Base-by-base conservation (phyloP, 2,113 vertebrate genomes). In the Upupa epops region DNA sequence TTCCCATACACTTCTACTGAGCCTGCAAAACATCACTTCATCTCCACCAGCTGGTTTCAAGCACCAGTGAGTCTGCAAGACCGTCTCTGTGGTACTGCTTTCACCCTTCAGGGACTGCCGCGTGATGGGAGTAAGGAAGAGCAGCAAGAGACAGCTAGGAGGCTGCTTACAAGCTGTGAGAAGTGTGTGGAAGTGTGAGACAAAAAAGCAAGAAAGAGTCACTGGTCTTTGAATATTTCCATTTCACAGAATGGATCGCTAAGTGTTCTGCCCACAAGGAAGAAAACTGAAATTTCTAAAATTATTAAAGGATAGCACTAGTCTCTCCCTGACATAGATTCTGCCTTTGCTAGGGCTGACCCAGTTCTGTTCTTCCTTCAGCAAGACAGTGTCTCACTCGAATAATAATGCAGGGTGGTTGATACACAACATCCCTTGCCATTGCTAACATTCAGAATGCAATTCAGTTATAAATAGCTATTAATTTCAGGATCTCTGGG, bases 381-480 rank as follows among this genome's bases (percentile, higher is more conserved):
- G 54, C 6, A 2, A 68, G 58, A 40, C 37, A 45, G 24, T 28
- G 15, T 82, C 49, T 90, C 32, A 10, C 49, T 45, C 51, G 76
- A 88, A 83, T 72, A 88, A 58, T 19, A 73, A 26, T 61, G 22
- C 28, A 17, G 16, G 46, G 89, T 59, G 46, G 64, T 73, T 89
- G 16, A 28, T 70, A 69, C 25, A 49, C 22, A n/a, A n/a, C 0
- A 1, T 89, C 70, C 77, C 49, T 84, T 84, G 73, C n/a, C 61
- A 87, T 56, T 75, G 70, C 81, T 60, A 69, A 75, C 14, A 75
- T 92, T 90, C 70, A 56, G 32, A 83, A 36, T 75, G 68, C 52
- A 89, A 92, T 86, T 86, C 60, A 68, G 58, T 69, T 89, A 71
- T 75, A 93, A 86, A 88, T 86, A 90, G 29, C 63, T 83, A 83